phyloP scores from a whole-genome alignment of 1,140 invertebrate genomes.

The Drosophila santomea region DNA sequence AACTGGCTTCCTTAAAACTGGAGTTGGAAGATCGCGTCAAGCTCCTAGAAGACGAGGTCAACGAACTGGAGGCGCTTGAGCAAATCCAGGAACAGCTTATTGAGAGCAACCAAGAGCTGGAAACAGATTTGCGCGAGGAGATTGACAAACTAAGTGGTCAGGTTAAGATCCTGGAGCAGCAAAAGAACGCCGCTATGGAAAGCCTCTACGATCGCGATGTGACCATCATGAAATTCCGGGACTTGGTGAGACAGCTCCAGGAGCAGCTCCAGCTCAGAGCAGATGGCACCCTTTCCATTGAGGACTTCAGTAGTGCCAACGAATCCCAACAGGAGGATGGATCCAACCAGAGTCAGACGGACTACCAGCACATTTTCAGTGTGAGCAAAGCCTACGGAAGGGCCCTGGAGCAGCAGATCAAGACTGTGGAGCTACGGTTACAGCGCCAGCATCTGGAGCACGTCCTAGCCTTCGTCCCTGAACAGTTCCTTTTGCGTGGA shows the following conservation, averaged over 20 bases:
- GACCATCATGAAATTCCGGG: constrained; percentile 97
- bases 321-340: constrained; percentile 68
- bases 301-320: constrained; percentile 83
- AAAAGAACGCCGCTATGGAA: constrained; percentile 93
- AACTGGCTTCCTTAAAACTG: constrained; percentile 96
- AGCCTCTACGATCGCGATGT: constrained; percentile 96
- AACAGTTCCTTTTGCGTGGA: constrained; percentile 94
- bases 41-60: constrained; percentile 95
- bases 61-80: constrained; percentile 92
- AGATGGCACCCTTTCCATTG: constrained; percentile 69
- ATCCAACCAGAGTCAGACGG: constrained; percentile 87
- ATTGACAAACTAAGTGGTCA: constrained; percentile 93
- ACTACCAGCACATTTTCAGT: constrained; percentile 95
- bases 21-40: constrained; percentile 94
- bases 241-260: constrained; percentile 94
- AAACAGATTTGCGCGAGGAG: constrained; percentile 96
- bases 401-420: constrained; percentile 96
- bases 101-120: constrained; percentile 92
- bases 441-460: constrained; percentile 93
- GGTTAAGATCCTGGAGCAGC: constrained; percentile 90
- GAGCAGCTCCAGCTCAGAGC: constrained; percentile 86
- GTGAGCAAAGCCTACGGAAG: constrained; percentile 95
- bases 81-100: constrained; percentile 92
- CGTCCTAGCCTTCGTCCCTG: constrained; percentile 95
- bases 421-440: constrained; percentile 94